A percentile compares a stretch with the other conserved stretches of the same genome.
These are phyloP conservation scores for Yponomeuta malinellus DNA, from an alignment of 2,888 invertebrate species.

Conservation along the genomic window DNA sequence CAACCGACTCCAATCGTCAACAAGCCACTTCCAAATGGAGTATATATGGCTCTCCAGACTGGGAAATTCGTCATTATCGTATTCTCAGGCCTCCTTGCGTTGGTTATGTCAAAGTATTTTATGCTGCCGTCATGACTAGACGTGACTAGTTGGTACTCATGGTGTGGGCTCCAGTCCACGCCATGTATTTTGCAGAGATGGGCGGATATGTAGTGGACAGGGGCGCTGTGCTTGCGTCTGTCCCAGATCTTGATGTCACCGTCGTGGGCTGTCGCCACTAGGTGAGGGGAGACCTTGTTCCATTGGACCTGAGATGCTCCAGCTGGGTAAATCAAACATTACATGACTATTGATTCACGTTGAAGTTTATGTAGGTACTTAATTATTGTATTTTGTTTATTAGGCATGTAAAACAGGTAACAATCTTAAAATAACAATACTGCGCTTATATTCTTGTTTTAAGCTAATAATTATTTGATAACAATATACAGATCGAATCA, in stretches of 20 bases:
- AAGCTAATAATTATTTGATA: too few relatives aligned
- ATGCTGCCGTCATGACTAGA: slow-evolving; percentile 97
- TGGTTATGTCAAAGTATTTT: slow-evolving; percentile 94
- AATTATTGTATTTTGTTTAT: neutral
- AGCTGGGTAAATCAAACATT: slow-evolving; percentile 63
- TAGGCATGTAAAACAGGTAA: too few relatives aligned
- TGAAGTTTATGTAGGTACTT: neutral
- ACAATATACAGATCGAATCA: too few relatives aligned
- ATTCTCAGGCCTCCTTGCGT: slow-evolving; percentile 89
- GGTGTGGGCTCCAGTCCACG: slow-evolving; percentile 93
- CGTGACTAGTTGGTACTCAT: slow-evolving; percentile 90
- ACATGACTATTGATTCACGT: neutral
- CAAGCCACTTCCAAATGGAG: slow-evolving; percentile 94
- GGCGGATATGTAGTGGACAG: slow-evolving; percentile 94
- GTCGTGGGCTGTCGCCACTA: slow-evolving; percentile 95
- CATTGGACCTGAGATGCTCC: slow-evolving; percentile 96
- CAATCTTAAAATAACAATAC: too few relatives aligned
- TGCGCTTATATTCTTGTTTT: too few relatives aligned
- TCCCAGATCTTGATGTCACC: slow-evolving; percentile 98
- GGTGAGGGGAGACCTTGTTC: slow-evolving; percentile 88
- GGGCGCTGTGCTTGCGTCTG: slow-evolving; percentile 89
- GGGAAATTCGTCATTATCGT: slow-evolving; percentile 89
- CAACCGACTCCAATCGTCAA: slow-evolving; percentile 95
- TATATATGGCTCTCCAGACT: slow-evolving; percentile 95
- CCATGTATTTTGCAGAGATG: slow-evolving; percentile 93